These are phyloP conservation scores for Octodon degus DNA, from an alignment of 2,113 vertebrate genomes.

Conservation along the genomic window DNA sequence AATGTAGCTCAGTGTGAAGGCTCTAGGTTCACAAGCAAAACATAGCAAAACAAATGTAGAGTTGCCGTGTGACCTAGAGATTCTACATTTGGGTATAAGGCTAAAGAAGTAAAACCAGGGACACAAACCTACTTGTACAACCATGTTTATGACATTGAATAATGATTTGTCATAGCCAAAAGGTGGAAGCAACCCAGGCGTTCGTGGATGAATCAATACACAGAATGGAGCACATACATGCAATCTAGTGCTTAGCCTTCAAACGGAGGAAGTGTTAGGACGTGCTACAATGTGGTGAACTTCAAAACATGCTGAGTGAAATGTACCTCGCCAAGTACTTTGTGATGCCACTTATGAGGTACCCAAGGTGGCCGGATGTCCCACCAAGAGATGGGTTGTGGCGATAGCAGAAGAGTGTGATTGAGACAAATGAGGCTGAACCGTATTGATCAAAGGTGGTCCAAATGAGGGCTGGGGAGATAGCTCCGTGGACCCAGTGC, in stretches of 20 bases:
- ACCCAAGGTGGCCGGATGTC: background rate
- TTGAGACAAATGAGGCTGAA: background rate
- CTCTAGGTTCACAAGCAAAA: too few relatives aligned
- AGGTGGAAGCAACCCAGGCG: too few relatives aligned
- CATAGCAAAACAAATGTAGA: too few relatives aligned
- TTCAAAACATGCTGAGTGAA: background rate
- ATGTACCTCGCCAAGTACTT: too few relatives aligned
- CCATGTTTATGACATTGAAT: background rate
- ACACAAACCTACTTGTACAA: background rate
- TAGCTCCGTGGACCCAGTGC: too few relatives aligned
- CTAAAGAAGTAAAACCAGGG: background rate
- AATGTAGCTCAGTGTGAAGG: background rate
- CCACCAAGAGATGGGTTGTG: background rate
- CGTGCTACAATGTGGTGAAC: too few relatives aligned
- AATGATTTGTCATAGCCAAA: background rate
- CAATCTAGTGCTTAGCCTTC: background rate
- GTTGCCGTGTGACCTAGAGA: too few relatives aligned
- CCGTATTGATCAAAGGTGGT: background rate
- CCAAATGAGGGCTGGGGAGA: too few relatives aligned
- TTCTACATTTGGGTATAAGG: background rate
- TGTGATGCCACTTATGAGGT: background rate
- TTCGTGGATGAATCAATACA: accelerated
- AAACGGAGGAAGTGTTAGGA: background rate
- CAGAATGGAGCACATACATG: accelerated
- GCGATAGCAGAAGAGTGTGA: background rate